These are phyloP conservation scores for Agelastica alni DNA, from an alignment of 2,888 invertebrate species.

Conservation along the genomic window DNA sequence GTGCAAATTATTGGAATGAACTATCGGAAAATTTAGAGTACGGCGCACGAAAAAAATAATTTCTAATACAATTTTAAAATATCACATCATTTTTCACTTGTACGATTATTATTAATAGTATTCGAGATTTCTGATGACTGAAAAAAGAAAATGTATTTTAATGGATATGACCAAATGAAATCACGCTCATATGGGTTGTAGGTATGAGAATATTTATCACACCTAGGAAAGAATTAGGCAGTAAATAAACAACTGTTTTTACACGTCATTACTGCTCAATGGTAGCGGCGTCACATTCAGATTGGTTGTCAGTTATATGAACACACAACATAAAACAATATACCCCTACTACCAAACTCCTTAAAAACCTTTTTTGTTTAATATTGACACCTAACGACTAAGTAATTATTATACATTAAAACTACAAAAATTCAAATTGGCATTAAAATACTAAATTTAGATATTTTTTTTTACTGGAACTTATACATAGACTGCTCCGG, in stretches of 20 bases:
- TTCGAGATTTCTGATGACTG: conserved; percentile 9
- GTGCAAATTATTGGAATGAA: no score
- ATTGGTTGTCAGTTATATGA: conserved; percentile 47
- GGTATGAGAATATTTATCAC: conserved; percentile 7
- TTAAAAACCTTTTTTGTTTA: conserved; percentile 55
- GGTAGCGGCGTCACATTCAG: conserved; percentile 37
- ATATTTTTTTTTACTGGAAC: conserved; percentile 56
- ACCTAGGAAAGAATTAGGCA: conserved; percentile 35
- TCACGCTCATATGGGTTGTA: conserved; percentile 10
- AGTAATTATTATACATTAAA: conserved; percentile 45
- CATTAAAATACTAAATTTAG: conserved; percentile 56
- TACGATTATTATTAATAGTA: conserved; percentile 6
- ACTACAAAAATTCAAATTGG: conserved; percentile 51
- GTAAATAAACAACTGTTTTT: no score
- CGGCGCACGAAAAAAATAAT: no score
- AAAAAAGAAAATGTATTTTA: no score
- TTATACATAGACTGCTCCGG: conserved; percentile 51
- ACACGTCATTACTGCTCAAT: conserved; percentile 29
- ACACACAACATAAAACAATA: conserved; percentile 52
- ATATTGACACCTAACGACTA: conserved; percentile 54
- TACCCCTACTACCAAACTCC: conserved; percentile 56
- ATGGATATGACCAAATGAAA: conserved; percentile 20
- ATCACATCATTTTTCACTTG: conserved; percentile 5
- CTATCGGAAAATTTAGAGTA: no score
- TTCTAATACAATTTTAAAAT: conserved; percentile 1